Evolutionary conservation across 2,113 vertebrate species (phyloP).

Genomic region (Eubucco bourcierii): DNA sequence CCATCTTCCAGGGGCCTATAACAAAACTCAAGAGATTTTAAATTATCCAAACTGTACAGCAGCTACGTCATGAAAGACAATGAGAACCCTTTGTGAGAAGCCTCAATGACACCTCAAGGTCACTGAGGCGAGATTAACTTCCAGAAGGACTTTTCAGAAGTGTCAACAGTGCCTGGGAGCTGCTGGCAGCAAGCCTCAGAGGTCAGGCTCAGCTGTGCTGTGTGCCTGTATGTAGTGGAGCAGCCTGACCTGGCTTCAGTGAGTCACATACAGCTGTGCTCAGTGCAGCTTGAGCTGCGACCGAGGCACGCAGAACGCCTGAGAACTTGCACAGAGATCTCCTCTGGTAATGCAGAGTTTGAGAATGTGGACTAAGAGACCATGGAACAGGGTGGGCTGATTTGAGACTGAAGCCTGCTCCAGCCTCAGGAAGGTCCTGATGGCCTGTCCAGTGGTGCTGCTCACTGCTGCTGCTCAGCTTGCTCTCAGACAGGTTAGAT

Average conservation of each 20-base stretch:
- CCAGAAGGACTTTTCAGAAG: not conserved
- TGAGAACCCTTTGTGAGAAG: not conserved
- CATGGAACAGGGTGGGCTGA: rapidly evolving
- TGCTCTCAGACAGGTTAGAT: rapidly evolving
- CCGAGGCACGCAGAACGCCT: not conserved
- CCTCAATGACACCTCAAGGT: not conserved
- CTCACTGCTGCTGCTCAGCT: not conserved
- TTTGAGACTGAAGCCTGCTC: not conserved
- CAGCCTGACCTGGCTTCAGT: not conserved
- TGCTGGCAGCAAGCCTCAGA: not conserved
- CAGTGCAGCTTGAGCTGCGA: not conserved
- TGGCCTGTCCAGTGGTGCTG: rapidly evolving
- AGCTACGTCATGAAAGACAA: not conserved
- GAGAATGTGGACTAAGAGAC: not conserved
- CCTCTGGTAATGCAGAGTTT: not conserved
- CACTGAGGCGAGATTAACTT: not conserved
- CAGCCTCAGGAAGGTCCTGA: not conserved
- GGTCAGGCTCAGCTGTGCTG: not conserved
- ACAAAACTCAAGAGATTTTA: not conserved
- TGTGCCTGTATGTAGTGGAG: not conserved
- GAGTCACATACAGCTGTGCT: not conserved
- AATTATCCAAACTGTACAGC: not conserved
- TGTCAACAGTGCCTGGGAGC: not conserved
- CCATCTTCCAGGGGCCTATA: not conserved
- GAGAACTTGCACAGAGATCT: not conserved